A percentile compares a stretch with the other conserved stretches of the same genome.
These are phyloP conservation scores for Monopterus albus DNA, from an alignment of 2,113 vertebrate species.

Conservation along the genomic window DNA sequence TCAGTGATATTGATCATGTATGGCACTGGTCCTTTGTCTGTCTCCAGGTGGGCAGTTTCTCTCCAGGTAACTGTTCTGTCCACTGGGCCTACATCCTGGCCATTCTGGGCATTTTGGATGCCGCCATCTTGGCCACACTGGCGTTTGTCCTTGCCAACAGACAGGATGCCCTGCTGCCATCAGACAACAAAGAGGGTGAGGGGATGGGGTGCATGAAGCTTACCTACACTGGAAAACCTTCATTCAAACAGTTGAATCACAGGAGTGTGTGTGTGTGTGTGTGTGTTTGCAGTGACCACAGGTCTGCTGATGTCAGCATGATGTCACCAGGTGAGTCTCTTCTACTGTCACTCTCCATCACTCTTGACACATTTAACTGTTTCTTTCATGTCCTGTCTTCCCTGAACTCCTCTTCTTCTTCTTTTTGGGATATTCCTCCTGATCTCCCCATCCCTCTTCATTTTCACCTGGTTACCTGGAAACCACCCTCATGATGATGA, in stretches of 20 bases:
- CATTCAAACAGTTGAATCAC: not conserved
- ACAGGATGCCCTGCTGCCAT: slow-evolving; percentile 85
- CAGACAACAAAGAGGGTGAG: slow-evolving; percentile 77
- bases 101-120: slow-evolving; percentile 84
- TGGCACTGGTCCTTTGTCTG: not conserved
- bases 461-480: slow-evolving; percentile 3
- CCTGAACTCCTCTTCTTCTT: not conserved
- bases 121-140: slow-evolving; percentile 82
- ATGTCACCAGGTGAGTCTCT: slow-evolving; percentile 50
- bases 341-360: not conserved
- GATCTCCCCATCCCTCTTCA: not conserved
- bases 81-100: slow-evolving; percentile 88
- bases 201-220: not conserved
- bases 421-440: not conserved
- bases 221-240: not conserved
- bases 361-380: no score
- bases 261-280: slow-evolving; percentile 22
- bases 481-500: not conserved
- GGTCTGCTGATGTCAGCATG: slow-evolving; percentile 79
- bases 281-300: slow-evolving; percentile 70
- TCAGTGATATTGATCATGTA: no score
- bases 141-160: slow-evolving; percentile 87
- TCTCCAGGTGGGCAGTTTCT: slow-evolving; percentile 81
- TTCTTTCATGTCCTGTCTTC: not conserved
- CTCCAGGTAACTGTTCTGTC: slow-evolving; percentile 83